Evolutionary conservation across 2,888 invertebrate species (phyloP).

Genomic region (Eucera pruinosa): DNA sequence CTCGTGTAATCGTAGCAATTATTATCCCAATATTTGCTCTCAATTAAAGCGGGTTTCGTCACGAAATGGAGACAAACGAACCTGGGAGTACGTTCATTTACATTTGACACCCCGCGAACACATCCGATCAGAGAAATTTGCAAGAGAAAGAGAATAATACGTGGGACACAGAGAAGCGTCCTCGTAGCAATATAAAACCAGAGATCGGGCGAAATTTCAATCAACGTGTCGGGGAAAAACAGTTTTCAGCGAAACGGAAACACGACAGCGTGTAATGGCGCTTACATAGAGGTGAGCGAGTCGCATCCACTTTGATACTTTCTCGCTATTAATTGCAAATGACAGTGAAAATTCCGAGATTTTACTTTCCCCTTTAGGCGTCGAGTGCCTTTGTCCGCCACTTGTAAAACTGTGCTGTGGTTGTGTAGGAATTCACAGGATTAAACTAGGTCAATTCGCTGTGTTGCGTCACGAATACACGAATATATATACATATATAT

Average conservation of each 20-base stretch:
- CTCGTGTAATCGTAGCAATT: not conserved
- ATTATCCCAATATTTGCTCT: slow-evolving; percentile 21
- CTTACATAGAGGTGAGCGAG: not conserved
- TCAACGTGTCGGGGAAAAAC: slow-evolving; percentile 9
- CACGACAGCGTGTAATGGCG: not conserved
- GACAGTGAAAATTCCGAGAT: slow-evolving; percentile 5
- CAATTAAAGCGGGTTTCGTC: slow-evolving; percentile 17
- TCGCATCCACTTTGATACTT: slow-evolving; percentile 1
- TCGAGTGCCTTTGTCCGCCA: not conserved
- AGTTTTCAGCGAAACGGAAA: slow-evolving; percentile 11
- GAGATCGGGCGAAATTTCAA: not conserved
- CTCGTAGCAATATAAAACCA: not conserved
- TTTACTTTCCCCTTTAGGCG: not conserved
- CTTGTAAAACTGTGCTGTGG: slow-evolving; percentile 13
- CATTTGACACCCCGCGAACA: not conserved
- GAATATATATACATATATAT: no score
- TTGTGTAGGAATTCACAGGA: slow-evolving; percentile 32
- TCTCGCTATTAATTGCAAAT: slow-evolving; percentile 16
- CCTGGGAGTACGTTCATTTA: slow-evolving; percentile 8
- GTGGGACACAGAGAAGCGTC: not conserved
- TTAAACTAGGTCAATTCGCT: slow-evolving; percentile 56
- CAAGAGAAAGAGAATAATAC: not conserved
- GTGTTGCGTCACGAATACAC: slow-evolving; percentile 26
- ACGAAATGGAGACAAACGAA: not conserved
- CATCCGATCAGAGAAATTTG: slow-evolving; percentile 24